Base-by-base conservation (phyloP, 2,888 invertebrate species). In the Aethes cnicana region DNA sequence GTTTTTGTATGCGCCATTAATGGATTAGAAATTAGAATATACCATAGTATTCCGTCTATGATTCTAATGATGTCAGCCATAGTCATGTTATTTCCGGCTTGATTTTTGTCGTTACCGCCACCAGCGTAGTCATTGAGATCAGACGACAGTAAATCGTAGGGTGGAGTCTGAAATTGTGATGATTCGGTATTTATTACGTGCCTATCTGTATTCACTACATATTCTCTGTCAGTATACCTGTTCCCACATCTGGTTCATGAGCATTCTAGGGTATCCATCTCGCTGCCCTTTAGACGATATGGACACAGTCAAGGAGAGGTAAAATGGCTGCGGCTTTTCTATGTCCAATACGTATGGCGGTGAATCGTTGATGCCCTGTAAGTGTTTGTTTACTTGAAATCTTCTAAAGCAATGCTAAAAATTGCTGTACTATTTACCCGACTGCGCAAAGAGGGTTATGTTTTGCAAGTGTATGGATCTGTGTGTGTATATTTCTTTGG, bases 31-130 rank as follows among this genome's bases (percentile, higher is more conserved):
- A 42, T 28, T 33, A n/a, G 2, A 44, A 30, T 66, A 49, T 73
- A 86, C 88, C 88, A 89, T 25, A 89, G 58, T 54, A 87, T 81
- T 8, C 81, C 81, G 46, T 88, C 88, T 21, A 88, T 83, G 21
- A 86, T 73, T 52, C 80, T 65, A 17, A 86, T 71, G 4, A 87
- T 71, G 48, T 88, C 87, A 0, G 56, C 43, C 36, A 75, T 64
- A 1, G 77, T 72, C 75, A 88, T 80, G 46, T 69, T 84, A 54
- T 84, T 88, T 1, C 72, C 77, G 3, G 35, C 63, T 57, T 1
- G 66, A 30, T 14, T 57, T 23, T 14, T 67, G 64, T 0, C 71
- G 63, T 37, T 23, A 5, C 3, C 9, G 23, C 54, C 59, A 9
- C 55, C 50, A 1, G 59, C 61, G 17, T 59, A 57, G 7, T 76